Evolutionary conservation across 1,140 invertebrate genomes (phyloP), one percentile per base, ranked within the genome.

Genomic region (Trichomalopsis sarcophagae): DNA sequence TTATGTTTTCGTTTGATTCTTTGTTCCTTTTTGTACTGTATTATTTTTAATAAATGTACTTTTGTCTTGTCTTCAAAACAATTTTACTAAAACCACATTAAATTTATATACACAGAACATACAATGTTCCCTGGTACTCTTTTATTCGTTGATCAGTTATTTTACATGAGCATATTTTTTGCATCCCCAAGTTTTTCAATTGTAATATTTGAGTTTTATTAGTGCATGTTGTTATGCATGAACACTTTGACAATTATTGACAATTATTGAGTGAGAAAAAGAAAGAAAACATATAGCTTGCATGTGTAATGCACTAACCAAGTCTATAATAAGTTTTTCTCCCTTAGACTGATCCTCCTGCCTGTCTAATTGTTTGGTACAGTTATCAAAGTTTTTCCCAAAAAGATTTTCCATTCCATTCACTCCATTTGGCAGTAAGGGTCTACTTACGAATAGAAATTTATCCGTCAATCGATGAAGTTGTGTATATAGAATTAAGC

Each of bases 231-330:
- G 88, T 85, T 82, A 90, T 90, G 91, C 91, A 92, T 91, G 91
- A 90, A 88, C 89, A 87, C 89, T 91, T 88, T 69, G 87, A 88
- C 82, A 89, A 86, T 87, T 89, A 89, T 88, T 69, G 87, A 88
- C 82, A 89, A 86, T 87, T 89, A 89, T 87, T 87, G 84, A 87
- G 82, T 86, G 86, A 87, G 68, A 88, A 83, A 89, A 17, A 66
- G 0, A 76, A 50, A 81, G 23, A 27, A 50, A 10, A 69, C 7
- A 55, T 86, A 87, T 89, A 89, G 90, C 89, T 92, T 85, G 91
- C 92, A 93, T 93, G 92, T 90, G 88, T 88, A 89, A 92, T 89
- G 90, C 90, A 91, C 90, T 92, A 92, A 92, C 90, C 87, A 86
- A 85, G 86, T 89, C 78, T 88, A 79, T 88, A 86, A 86, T 88